phyloP scores from a whole-genome alignment of 2,113 vertebrate species.

The Pelobates fuscus region DNA sequence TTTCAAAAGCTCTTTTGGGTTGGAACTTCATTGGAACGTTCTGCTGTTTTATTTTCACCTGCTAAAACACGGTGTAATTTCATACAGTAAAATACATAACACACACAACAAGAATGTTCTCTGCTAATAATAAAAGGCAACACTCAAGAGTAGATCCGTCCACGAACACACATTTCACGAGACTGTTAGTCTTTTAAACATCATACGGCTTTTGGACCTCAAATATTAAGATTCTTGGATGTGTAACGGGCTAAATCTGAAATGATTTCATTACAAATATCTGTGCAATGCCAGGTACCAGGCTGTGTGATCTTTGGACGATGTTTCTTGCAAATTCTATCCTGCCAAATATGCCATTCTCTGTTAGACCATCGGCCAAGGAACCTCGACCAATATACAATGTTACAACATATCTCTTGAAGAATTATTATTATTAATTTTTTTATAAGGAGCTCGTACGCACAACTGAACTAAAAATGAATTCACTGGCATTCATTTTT shows the following conservation, averaged over 20 bases:
- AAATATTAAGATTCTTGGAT: conserved; percentile 8
- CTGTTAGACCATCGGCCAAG: background rate
- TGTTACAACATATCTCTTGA: no score
- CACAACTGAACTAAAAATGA: no score
- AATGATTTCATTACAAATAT: background rate
- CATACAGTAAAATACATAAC: conserved; percentile 16
- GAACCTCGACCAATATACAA: background rate
- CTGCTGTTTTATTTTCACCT: background rate
- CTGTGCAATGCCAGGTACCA: conserved; percentile 4
- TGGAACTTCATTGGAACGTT: background rate
- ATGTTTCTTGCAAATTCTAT: no score
- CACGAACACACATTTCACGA: background rate
- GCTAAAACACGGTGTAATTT: conserved; percentile 17
- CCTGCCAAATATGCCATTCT: conserved; percentile 27
- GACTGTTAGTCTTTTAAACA: background rate
- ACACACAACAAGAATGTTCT: conserved; percentile 3
- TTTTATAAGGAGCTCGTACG: no score
- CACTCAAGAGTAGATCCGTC: background rate
- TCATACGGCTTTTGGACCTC: background rate
- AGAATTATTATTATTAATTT: no score
- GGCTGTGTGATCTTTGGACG: conserved; percentile 30
- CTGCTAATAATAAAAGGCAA: conserved; percentile 4
- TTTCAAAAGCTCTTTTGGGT: background rate
- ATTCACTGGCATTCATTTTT: no score
- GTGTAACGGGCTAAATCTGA: conserved; percentile 4